These are phyloP conservation scores for Oceanodroma leucorhoa DNA, from an alignment of 2,797 vertebrate species.

Conservation along the genomic window DNA sequence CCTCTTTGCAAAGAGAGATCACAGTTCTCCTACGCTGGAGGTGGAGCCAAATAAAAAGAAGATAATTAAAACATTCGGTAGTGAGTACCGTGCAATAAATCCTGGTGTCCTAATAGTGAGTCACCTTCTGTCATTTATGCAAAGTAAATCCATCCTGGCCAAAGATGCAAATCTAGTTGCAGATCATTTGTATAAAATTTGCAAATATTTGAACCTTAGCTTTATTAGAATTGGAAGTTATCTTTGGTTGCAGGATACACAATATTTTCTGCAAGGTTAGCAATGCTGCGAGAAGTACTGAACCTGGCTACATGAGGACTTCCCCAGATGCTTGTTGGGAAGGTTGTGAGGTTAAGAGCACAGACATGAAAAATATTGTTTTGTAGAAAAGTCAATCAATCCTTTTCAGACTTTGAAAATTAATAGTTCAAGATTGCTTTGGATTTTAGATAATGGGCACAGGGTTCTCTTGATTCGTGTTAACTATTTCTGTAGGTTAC, in stretches of 20 bases:
- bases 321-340: background rate
- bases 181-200: constrained; percentile 13
- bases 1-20: background rate
- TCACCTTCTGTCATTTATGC: constrained; percentile 14
- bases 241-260: background rate
- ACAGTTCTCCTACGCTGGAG: background rate
- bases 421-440: background rate
- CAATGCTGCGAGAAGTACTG: background rate
- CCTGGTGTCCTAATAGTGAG: background rate
- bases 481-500: background rate
- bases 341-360: background rate
- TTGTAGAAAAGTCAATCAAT: background rate
- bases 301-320: background rate
- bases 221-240: background rate
- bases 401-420: background rate
- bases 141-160: background rate
- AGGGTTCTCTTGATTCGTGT: background rate
- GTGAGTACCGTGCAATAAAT: background rate
- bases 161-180: background rate
- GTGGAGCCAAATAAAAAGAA: background rate
- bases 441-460: background rate
- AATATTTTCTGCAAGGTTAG: background rate
- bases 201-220: background rate
- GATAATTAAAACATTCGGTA: background rate
- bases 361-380: background rate